Evolutionary conservation across 2,113 vertebrate species (phyloP), one percentile per base, ranked within the genome.

Genomic region (Micromys minutus): DNA sequence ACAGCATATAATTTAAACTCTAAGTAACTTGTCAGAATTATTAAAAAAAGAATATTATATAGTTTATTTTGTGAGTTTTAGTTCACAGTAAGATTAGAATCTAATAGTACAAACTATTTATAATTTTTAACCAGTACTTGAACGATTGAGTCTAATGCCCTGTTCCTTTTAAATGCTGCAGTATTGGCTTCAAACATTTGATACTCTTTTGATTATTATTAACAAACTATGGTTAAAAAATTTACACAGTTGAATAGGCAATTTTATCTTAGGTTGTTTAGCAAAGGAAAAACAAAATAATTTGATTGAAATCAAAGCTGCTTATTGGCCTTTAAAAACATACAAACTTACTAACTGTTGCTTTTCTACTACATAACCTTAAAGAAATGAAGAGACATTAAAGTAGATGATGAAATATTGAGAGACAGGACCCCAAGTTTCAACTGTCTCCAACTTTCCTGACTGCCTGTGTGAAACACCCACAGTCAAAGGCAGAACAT

Each of bases 11-110:
- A 45, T 52, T 85, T 63, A 19, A 92, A 65, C 19, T n/a, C 8
- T 29, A 75, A 92, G 6, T 81, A 39, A 29, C 4, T 74, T 29
- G 11, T 47, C 10, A 39, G 22, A 4, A 31, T 85, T 24, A 63
- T 9, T 19, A 39, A 42, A 65, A 42, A 69, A 47, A 75, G 50
- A 91, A 95, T 95, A 93, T 45, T 57, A 59, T 55, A 34, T 47
- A 21, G 9, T 39, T 88, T 87, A 80, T 72, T 75, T 89, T 72
- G 47, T 74, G 29, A 76, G 19, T 39, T 65, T 95, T 90, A 87
- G 61, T 96, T 79, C 92, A 10, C 12, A 89, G 50, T 77, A 39
- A 77, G 13, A 79, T 42, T 95, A 52, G 90, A 93, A 72, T 13
- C 34, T 80, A 76, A 87, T 65, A 80, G 2, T 69, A 57, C 67